Evolutionary conservation across 2,797 vertebrate genomes (phyloP).

Genomic region (Emydoidea blandingii): DNA sequence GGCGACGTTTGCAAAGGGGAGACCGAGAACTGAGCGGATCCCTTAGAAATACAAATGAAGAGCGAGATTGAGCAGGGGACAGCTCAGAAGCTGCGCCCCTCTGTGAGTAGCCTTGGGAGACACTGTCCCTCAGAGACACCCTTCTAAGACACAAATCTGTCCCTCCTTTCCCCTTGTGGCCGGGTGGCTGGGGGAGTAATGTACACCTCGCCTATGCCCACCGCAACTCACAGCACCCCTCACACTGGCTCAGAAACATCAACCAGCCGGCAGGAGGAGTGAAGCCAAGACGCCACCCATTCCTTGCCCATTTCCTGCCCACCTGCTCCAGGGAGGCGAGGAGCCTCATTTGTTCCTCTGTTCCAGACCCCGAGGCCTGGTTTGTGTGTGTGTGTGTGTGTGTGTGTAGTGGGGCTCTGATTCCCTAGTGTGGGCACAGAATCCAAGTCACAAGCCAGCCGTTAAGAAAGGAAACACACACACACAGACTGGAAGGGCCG

Average conservation of each 20-base stretch:
- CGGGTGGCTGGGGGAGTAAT: background rate
- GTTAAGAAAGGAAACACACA: background rate
- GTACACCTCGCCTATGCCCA: background rate
- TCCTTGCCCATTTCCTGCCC: background rate
- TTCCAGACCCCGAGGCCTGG: background rate
- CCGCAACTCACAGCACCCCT: background rate
- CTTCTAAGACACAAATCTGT: background rate
- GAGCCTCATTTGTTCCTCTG: accelerated
- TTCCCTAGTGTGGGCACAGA: background rate
- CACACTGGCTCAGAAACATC: accelerated
- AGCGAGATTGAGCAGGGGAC: background rate
- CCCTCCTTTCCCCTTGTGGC: background rate
- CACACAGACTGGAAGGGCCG: conserved; percentile 2
- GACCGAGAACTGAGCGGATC: background rate
- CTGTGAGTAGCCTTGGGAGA: background rate
- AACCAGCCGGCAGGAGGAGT: background rate
- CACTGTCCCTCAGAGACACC: background rate
- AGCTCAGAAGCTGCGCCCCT: background rate
- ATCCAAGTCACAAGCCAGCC: background rate
- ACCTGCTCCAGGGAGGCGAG: accelerated
- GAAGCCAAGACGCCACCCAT: background rate
- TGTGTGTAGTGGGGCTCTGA: background rate
- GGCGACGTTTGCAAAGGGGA: background rate
- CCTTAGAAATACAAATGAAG: background rate
- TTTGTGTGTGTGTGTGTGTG: too few relatives aligned